Percentiles rank a stretch among this genome's conserved stretches.
Evolutionary conservation across 2,888 invertebrate species (phyloP).

Genomic region (Macrophya annulata): DNA sequence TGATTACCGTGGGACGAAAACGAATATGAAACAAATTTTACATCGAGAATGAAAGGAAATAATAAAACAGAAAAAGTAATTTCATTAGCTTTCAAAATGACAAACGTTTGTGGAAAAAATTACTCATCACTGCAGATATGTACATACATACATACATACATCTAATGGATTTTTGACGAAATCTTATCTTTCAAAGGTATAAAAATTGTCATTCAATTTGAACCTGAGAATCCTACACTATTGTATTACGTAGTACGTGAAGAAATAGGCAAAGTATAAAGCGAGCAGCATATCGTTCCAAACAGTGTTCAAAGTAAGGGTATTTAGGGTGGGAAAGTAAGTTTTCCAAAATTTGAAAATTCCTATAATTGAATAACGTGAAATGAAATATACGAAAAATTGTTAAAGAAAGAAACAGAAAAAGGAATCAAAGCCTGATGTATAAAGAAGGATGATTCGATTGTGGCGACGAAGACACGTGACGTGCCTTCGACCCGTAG

Average conservation of each 20-base stretch:
- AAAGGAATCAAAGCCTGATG: slow-evolving; percentile 7
- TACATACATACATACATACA: not conserved
- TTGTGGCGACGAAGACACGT: slow-evolving; percentile 24
- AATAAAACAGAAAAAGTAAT: not conserved
- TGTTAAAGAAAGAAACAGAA: not conserved
- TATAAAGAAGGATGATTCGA: slow-evolving; percentile 40
- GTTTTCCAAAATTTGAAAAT: not conserved
- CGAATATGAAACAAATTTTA: not conserved
- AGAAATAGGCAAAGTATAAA: not conserved
- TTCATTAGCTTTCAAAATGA: not conserved
- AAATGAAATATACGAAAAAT: not conserved
- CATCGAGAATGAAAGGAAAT: not conserved
- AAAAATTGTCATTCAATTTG: not conserved
- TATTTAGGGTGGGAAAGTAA: not conserved
- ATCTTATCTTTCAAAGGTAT: not conserved
- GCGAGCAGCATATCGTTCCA: not conserved
- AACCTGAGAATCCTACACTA: not conserved
- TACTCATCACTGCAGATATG: not conserved
- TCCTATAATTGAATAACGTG: not conserved
- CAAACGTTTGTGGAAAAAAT: not conserved
- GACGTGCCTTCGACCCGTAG: slow-evolving; percentile 34
- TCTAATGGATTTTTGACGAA: not conserved
- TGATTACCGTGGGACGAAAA: not conserved
- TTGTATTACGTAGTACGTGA: not conserved
- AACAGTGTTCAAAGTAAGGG: not conserved